Base-by-base conservation (phyloP, 2,888 invertebrate species). In the Drosophila parthenogenetica region DNA sequence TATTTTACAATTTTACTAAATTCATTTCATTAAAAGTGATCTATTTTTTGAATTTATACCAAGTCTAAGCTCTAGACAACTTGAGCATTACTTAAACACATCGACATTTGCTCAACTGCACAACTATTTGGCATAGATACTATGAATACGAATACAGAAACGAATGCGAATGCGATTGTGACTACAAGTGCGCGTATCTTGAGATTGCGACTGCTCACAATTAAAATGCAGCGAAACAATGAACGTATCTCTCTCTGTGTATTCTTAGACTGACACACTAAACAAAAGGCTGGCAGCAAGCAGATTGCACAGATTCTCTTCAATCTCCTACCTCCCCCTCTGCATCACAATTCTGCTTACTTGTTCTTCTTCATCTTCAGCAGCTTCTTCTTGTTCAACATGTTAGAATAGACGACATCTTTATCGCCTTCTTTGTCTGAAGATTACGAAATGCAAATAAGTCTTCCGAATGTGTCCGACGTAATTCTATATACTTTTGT, bases 241-340 rank as follows among this genome's bases (percentile, higher is more conserved):
- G 63, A 19, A 51, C 50, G 60, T 59, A 61, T 48, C 37, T 53
- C 29, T 46, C 22, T 57, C 32, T 49, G 16, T 29, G 73, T 72
- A 87, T 85, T 71, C 87, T 79, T 81, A 83, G 87, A 85, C 63
- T 79, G 82, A 74, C 85, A 87, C 74, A 87, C 85, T 79, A 74
- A 87, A 71, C 77, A 81, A 76, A 77, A 79, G 73, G 57, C 76
- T 66, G 63, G 37, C 73, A 73, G 48, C 57, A 63, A 40, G 25
- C 66, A 69, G 54, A 62, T 55, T 63, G 67, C 58, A 58, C 51
- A 35, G 35, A 13, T 60, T 63, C 62, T 46, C 51, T 54, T 29
- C 13, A 1, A 3, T 5, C 35, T 8, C 3, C 35, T 35, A 13
- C 35, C 35, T 35, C 3, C 11, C 13, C 13, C 35, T 13, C 13